A percentile compares a stretch with the other conserved stretches of the same genome.
Conservation (phyloP, 1,140 invertebrate species). For the Amphibalanus amphitrite region DNA sequence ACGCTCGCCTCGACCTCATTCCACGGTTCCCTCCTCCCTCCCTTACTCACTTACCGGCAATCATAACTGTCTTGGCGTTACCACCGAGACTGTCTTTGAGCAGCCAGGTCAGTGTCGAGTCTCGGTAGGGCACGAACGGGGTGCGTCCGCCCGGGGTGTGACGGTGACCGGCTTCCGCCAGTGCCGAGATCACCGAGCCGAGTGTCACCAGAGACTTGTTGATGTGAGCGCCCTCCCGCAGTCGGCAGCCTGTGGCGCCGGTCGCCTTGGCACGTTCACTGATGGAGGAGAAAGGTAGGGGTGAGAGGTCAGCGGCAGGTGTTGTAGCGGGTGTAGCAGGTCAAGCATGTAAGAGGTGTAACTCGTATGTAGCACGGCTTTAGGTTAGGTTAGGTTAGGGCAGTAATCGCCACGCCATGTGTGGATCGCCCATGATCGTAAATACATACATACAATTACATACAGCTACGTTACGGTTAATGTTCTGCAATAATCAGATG, state of each 20-base stretch:
- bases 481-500: too few relatives aligned
- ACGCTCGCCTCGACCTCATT: too few relatives aligned
- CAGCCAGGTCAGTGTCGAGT: slow-evolving; percentile 78
- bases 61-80: slow-evolving; percentile 85
- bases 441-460: too few relatives aligned
- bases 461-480: too few relatives aligned
- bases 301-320: background rate
- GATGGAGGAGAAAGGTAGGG: slow-evolving; percentile 9
- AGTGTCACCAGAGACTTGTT: slow-evolving; percentile 79
- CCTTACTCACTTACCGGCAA: slow-evolving; percentile 39
- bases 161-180: slow-evolving; percentile 41
- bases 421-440: too few relatives aligned
- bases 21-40: too few relatives aligned
- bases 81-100: slow-evolving; percentile 82
- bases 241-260: slow-evolving; percentile 57
- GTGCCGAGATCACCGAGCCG: slow-evolving; percentile 79
- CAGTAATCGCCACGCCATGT: too few relatives aligned
- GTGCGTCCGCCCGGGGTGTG: slow-evolving; percentile 15
- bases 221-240: slow-evolving; percentile 59
- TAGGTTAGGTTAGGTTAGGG: too few relatives aligned
- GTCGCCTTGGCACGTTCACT: slow-evolving; percentile 75
- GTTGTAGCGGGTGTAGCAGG: slow-evolving; percentile 12
- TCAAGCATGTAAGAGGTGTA: slow-evolving; percentile 10
- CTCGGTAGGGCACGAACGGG: slow-evolving; percentile 67
- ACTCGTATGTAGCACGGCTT: too few relatives aligned